Conservation (phyloP, 2,888 invertebrate genomes). For the Agrenia bidenticulata region DNA sequence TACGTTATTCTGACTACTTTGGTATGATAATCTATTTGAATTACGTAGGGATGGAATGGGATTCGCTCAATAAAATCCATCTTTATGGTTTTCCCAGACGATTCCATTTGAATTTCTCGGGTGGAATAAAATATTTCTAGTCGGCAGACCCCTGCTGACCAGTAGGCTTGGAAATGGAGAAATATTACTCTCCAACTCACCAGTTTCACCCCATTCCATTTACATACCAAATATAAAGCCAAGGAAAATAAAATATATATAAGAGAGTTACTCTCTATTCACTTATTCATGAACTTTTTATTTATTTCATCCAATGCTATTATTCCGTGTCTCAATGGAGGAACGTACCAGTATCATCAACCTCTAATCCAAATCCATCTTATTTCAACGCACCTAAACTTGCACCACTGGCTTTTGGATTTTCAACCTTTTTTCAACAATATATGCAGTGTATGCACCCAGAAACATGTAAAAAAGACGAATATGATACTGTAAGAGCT, state of each 20-base stretch:
- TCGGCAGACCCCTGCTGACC: conserved; percentile 28
- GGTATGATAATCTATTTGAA: conserved; percentile 51
- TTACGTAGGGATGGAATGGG: conserved; percentile 48
- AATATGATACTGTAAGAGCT: too few relatives aligned
- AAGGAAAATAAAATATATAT: too few relatives aligned
- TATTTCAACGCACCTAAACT: too few relatives aligned
- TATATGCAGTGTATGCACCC: too few relatives aligned
- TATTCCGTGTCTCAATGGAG: too few relatives aligned
- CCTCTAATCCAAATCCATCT: too few relatives aligned
- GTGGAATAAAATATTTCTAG: conserved; percentile 46
- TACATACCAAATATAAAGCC: conserved; percentile 41
- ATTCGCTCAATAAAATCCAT: conserved; percentile 53
- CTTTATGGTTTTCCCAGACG: conserved; percentile 51
- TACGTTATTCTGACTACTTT: conserved; percentile 1
- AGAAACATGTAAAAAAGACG: too few relatives aligned
- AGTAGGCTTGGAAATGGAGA: conserved; percentile 20
- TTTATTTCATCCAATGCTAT: too few relatives aligned
- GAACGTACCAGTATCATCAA: too few relatives aligned
- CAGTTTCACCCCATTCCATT: conserved; percentile 41
- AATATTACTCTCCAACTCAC: conserved; percentile 30
- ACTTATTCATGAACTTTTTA: conserved; percentile 39
- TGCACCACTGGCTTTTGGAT: too few relatives aligned
- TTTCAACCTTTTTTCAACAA: too few relatives aligned
- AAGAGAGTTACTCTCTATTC: conserved; percentile 14
- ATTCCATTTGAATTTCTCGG: conserved; percentile 52